Evolutionary conservation across 2,113 vertebrate genomes (phyloP).

Genomic region (Sceloporus undulatus): DNA sequence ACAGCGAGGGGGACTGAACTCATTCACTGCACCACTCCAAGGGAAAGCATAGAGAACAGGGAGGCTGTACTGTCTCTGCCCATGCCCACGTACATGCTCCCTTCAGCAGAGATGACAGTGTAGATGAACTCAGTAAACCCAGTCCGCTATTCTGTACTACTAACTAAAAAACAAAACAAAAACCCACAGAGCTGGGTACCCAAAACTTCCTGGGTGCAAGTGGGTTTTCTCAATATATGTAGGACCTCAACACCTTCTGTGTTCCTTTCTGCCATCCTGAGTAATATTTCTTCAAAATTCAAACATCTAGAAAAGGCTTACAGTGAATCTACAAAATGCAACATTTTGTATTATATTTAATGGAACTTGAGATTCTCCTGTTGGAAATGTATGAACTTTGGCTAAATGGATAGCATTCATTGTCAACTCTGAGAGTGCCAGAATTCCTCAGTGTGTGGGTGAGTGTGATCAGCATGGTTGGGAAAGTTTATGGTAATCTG

Average conservation of each 20-base stretch:
- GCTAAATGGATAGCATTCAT: not conserved
- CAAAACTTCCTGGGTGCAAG: not conserved
- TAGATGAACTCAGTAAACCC: not conserved
- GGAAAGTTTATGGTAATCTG: not conserved
- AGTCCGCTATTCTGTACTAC: not conserved
- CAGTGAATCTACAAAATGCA: too few species aligned
- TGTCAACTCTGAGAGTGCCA: not conserved
- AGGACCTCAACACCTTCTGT: not conserved
- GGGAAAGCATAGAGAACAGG: too few species aligned
- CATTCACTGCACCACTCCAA: too few species aligned
- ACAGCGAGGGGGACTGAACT: too few species aligned
- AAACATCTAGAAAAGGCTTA: not conserved
- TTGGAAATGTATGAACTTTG: not conserved
- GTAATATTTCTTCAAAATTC: not conserved
- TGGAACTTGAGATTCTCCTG: not conserved
- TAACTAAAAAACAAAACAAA: too few species aligned
- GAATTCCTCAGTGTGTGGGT: not conserved
- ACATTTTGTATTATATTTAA: too few species aligned
- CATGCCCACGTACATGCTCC: too few species aligned
- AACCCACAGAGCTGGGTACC: not conserved
- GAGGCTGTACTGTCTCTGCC: too few species aligned
- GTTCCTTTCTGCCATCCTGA: not conserved
- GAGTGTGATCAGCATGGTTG: not conserved
- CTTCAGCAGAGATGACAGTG: too few species aligned
- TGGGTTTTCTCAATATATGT: not conserved